phyloP scores from a whole-genome alignment of 2,888 invertebrate species.

The Euclidia mi region DNA sequence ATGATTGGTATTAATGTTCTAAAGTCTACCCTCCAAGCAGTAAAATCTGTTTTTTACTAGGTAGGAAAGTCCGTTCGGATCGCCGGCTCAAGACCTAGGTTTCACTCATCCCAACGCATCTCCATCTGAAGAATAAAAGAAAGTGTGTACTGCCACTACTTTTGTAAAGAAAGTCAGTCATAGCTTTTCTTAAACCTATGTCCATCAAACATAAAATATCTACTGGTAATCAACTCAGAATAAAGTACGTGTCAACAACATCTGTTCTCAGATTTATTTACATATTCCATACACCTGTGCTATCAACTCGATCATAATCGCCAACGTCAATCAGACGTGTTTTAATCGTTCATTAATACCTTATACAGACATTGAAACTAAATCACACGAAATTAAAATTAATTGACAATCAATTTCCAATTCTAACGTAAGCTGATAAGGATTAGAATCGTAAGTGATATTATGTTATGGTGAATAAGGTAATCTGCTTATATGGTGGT shows the following conservation, averaged over 20 bases:
- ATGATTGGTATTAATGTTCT: no score
- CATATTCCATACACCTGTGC: slow-evolving; percentile 43
- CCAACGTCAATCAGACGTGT: slow-evolving; percentile 51
- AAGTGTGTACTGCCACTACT: no score
- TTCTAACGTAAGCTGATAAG: slow-evolving; percentile 30
- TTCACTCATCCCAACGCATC: no score
- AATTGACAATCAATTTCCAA: slow-evolving; percentile 26
- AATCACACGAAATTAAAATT: slow-evolving; percentile 37
- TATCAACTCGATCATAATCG: slow-evolving; percentile 40
- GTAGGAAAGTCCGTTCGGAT: no score
- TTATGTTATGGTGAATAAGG: slow-evolving; percentile 54
- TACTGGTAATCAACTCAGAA: background rate
- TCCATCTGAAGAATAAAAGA: no score
- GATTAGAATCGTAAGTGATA: slow-evolving; percentile 31
- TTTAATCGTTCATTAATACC: slow-evolving; percentile 55
- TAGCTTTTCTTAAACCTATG: no score
- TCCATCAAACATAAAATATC: background rate
- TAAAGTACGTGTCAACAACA: slow-evolving; percentile 13
- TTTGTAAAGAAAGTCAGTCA: no score
- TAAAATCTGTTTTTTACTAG: no score
- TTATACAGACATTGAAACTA: slow-evolving; percentile 52
- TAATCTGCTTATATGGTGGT: slow-evolving; percentile 62
- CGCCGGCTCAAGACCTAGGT: no score
- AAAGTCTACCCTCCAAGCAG: no score
- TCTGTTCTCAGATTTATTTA: slow-evolving; percentile 33